phyloP scores from a whole-genome alignment of 2,888 invertebrate genomes.

The Eupithecia subfuscata region DNA sequence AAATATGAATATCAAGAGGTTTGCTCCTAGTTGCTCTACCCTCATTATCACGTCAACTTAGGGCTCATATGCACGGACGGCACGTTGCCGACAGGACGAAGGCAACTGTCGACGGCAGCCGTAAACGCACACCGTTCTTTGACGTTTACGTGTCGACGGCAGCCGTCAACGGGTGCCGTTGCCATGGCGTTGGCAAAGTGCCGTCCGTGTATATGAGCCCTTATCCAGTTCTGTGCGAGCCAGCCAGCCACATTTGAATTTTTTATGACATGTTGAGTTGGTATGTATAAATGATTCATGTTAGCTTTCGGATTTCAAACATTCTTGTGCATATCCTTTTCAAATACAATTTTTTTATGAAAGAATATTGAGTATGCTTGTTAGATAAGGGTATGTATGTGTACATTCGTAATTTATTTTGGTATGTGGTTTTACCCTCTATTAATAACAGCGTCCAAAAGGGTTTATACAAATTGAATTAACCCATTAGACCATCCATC shows the following conservation, averaged over 20 bases:
- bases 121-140: too few species aligned
- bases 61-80: too few species aligned
- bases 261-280: background rate
- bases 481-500: slow-evolving; percentile 31
- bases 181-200: too few species aligned
- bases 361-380: background rate
- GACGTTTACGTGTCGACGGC: too few species aligned
- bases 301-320: background rate
- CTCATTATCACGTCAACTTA: too few species aligned
- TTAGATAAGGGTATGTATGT: background rate
- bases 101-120: too few species aligned
- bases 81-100: too few species aligned
- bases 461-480: slow-evolving; percentile 29
- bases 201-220: too few species aligned
- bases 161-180: too few species aligned
- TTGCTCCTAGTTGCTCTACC: background rate
- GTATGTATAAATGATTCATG: background rate
- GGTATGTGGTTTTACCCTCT: slow-evolving; percentile 22
- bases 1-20: background rate
- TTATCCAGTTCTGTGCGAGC: background rate
- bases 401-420: slow-evolving; percentile 1
- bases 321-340: background rate
- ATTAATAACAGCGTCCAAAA: slow-evolving; percentile 26
- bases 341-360: background rate
- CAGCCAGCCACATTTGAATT: background rate